phyloP scores from a whole-genome alignment of 2,797 vertebrate species.

The Pangasius macronema region DNA sequence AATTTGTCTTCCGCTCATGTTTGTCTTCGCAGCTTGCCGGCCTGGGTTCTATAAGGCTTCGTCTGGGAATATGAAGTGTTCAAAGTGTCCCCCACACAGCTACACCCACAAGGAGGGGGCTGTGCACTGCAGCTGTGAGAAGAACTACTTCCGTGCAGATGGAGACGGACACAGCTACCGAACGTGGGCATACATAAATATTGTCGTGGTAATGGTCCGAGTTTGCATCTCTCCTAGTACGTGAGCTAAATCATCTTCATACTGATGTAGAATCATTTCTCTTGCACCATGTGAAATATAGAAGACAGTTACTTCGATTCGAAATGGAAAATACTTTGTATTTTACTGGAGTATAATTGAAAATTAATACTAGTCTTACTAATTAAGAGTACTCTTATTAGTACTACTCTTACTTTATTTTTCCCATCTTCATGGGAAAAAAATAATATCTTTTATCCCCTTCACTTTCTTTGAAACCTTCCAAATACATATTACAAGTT shows the following conservation, averaged over 20 bases:
- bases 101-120: constrained; percentile 88
- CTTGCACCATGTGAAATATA: neutral
- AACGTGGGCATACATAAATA: no score
- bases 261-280: neutral
- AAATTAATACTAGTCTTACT: neutral
- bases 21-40: constrained; percentile 82
- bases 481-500: no score
- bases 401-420: neutral
- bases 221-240: no score
- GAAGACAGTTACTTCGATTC: neutral
- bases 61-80: constrained; percentile 86
- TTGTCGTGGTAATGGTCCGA: no score
- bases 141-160: constrained; percentile 94
- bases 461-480: neutral
- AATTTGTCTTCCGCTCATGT: constrained; percentile 55
- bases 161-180: no score
- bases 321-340: neutral
- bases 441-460: neutral
- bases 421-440: neutral
- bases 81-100: constrained; percentile 95
- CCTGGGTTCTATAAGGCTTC: constrained; percentile 93
- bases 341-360: neutral
- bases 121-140: constrained; percentile 91
- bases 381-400: neutral
- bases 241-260: neutral